Base-by-base conservation (phyloP, 2,113 vertebrate genomes). In the Proterorhinus semilunaris region DNA sequence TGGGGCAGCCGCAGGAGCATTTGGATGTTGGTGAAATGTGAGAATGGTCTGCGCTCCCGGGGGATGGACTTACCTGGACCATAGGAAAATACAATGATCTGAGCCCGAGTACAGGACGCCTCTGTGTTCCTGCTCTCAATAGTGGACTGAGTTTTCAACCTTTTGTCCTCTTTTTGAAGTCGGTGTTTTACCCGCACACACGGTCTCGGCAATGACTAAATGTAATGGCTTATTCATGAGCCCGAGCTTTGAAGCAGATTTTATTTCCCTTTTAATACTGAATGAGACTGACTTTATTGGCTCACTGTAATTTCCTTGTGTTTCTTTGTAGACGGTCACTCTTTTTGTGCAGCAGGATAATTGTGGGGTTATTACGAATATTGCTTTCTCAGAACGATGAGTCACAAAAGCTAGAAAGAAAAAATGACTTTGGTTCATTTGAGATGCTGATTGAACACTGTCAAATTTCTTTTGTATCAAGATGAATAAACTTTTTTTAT, bases 111-210 rank as follows among this genome's bases (percentile, higher is more conserved):
- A 36, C 27, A 36, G 27, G 27, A 36, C 4, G 4, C 4, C 57
- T 43, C 71, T 53, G 12, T 62, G 58, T 71, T 65, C 72, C 54
- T 63, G 21, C 15, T 45, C 57, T 42, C 16, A 68, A 71, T 17
- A 68, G 47, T 17, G 10, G 13, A 61, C 8, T 59, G 51, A n/a
- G 2, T 67, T 76, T 72, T 62, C 68, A 69, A 78, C 45, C 57
- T 68, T 81, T 79, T 17, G 42, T 1, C 51, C 58, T 45, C 17
- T 71, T 55, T 62, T 77, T 71, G 51, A 82, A 75, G 77, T 66
- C 47, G 1, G 50, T 68, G 59, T 66, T 72, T 72, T 27, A 51
- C 21, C 17, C 17, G 21, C 21, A 46, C 68, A 44, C 71, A 50
- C 21, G 4, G 27, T 36, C 27, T 65, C 49, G 48, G 42, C 69